Evolutionary conservation across 30 jellyfish, hydroid and myxozoan genomes (phyloP).

Genomic region (Aurelia aurita complex sp. Pacific): DNA sequence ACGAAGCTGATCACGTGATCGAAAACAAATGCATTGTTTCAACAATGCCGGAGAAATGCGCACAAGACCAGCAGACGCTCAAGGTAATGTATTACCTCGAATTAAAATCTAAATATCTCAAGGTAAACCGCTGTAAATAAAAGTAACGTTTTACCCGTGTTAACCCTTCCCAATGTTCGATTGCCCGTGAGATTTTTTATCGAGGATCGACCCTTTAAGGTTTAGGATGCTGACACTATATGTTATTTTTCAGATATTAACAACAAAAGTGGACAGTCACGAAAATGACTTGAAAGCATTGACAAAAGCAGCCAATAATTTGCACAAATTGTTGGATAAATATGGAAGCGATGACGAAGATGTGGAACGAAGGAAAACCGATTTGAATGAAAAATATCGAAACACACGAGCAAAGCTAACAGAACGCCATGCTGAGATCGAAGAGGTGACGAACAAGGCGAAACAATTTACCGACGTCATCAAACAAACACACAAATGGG

Average conservation of each 20-base stretch:
- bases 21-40: constrained; percentile 66
- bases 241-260: constrained; percentile 42
- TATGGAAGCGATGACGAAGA: constrained; percentile 84
- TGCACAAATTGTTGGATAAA: constrained; percentile 65
- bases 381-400: constrained; percentile 65
- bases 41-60: constrained; percentile 77
- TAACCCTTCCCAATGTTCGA: too few relatives aligned
- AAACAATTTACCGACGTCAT: constrained; percentile 59
- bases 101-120: too few relatives aligned
- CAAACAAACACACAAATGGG: constrained; percentile 61
- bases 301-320: constrained; percentile 70
- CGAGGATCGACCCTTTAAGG: too few relatives aligned
- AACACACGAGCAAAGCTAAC: constrained; percentile 62
- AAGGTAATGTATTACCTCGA: constrained; percentile 41
- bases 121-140: too few relatives aligned
- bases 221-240: neutral
- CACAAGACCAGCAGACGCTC: constrained; percentile 40
- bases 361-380: constrained; percentile 22
- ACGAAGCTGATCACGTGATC: constrained; percentile 64
- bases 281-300: constrained; percentile 81
- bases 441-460: constrained; percentile 74
- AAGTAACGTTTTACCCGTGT: too few relatives aligned
- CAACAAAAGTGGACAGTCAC: constrained; percentile 57
- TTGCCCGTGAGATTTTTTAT: too few relatives aligned
- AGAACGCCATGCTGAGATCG: constrained; percentile 80